Evolutionary conservation across 2,888 invertebrate genomes (phyloP).

Genomic region (Colletes collaris): DNA sequence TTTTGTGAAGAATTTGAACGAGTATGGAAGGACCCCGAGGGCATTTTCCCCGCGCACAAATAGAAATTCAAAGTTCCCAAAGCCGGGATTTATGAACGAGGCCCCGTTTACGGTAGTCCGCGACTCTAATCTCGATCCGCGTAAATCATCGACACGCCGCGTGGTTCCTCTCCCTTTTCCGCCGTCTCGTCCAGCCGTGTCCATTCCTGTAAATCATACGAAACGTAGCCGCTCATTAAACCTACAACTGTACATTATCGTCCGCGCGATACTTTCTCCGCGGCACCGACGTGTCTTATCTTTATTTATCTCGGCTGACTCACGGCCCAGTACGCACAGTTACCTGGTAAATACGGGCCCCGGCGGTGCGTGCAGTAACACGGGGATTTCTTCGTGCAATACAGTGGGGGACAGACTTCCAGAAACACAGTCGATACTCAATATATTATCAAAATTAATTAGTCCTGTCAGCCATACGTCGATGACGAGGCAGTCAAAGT

Average conservation of each 20-base stretch:
- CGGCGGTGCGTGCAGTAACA: constrained; percentile 41
- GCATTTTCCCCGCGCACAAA: constrained; percentile 6
- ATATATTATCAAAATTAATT: too few species aligned
- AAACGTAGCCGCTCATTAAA: constrained; percentile 60
- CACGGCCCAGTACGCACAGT: constrained; percentile 45
- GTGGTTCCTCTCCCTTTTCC: background rate
- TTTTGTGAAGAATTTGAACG: too few species aligned
- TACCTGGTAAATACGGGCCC: constrained; percentile 32
- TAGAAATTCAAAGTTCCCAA: constrained; percentile 39
- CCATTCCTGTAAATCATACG: constrained; percentile 53
- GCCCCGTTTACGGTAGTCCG: constrained; percentile 49
- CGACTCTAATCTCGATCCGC: constrained; percentile 54
- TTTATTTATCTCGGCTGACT: constrained; percentile 61
- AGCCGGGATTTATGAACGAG: constrained; percentile 48
- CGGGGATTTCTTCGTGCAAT: constrained; percentile 44
- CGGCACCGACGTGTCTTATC: constrained; percentile 53
- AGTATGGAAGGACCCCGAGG: too few species aligned
- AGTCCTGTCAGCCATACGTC: too few species aligned
- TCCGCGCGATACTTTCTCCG: constrained; percentile 58
- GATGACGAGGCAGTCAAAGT: too few species aligned
- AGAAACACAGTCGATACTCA: too few species aligned
- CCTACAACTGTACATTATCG: constrained; percentile 49
- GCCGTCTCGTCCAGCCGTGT: background rate
- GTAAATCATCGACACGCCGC: constrained; percentile 59
- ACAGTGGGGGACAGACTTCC: too few species aligned